These are phyloP conservation scores for Hydrolagus affinis DNA, from an alignment of 2,113 vertebrate genomes.

Conservation along the genomic window DNA sequence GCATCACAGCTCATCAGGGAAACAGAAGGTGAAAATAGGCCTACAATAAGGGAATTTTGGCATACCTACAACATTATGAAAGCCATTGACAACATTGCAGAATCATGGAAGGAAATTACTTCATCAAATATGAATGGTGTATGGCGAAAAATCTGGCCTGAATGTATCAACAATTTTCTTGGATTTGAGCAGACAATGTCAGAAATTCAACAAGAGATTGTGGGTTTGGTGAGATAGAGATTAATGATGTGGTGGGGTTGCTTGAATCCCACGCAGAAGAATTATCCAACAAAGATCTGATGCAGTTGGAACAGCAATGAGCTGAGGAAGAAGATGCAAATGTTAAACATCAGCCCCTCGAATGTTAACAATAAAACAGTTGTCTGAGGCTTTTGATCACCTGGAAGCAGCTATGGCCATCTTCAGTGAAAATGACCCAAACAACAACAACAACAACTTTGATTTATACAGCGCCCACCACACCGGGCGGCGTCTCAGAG, in stretches of 20 bases:
- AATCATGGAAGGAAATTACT: no score
- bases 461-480: no score
- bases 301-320: background rate
- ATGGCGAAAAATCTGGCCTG: no score
- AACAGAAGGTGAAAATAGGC: no score
- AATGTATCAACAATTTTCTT: background rate
- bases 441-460: no score
- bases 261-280: background rate
- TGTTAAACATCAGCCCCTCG: background rate
- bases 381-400: background rate
- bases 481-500: no score
- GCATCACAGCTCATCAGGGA: no score
- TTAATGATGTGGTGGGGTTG: background rate
- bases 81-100: no score
- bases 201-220: background rate
- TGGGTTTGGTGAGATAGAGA: background rate
- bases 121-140: constrained; percentile 12
- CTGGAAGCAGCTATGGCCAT: background rate
- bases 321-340: background rate
- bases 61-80: no score
- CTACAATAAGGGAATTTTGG: no score
- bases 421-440: background rate
- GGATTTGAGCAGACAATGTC: background rate
- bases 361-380: background rate
- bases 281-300: background rate